Evolutionary conservation across 1,140 invertebrate genomes (phyloP), one percentile per base, ranked within the genome.

Genomic region (Atta texana): DNA sequence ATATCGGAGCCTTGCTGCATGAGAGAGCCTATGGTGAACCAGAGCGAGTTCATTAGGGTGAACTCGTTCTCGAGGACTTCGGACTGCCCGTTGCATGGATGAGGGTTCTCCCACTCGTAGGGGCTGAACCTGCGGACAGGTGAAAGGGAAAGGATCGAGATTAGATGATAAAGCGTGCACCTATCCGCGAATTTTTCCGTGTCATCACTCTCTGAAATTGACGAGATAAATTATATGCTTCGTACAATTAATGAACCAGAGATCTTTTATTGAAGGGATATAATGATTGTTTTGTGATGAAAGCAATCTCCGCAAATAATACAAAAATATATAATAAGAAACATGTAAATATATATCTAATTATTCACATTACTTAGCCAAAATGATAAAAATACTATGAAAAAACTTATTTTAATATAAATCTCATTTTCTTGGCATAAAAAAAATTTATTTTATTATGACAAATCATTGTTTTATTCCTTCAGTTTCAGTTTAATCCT

Each of bases 1-100:
- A 98, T 97, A 96, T 98, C 98, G 93, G 97, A 98, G 95, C 98
- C 98, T 96, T 98, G 97, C 96, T 98, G 98, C 98, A 98, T 98
- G 93, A 98, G 96, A 91, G 97, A 97, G 91, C 98, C 98, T 94
- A 98, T 97, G 95, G 97, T 98, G 96, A 98, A 98, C 98, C 98
- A 98, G 91, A 98, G 96, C 93, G 97, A 97, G 96, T 98, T 98
- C 94, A 98, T 96, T 91, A 98, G 96, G 89, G 97, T 98, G 96
- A 98, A 98, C 95, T 98, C 97, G 96, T 98, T 98, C 95, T 98
- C 97, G 94, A 98, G 95, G 92, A 97, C 96, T 90, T 97, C 97
- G 85, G 97, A 96, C 94, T 98, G 97, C 93, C 97, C 96, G 94
- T 97, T 96, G 96, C 97, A 98, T 91, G 97, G 97, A 95, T 98